phyloP scores from a whole-genome alignment of 2,888 invertebrate species.

The Drosophila yooni region DNA sequence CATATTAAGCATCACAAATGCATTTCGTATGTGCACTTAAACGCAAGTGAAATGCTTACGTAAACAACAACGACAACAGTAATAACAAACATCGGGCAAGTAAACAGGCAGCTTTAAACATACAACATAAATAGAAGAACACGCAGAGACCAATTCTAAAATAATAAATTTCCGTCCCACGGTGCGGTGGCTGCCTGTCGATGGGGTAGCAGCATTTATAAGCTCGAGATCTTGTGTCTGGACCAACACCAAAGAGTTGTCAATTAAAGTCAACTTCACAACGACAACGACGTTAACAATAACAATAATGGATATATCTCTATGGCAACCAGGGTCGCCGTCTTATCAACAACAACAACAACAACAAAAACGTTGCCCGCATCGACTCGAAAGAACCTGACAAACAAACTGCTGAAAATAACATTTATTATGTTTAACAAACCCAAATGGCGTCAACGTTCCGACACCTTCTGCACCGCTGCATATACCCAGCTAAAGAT shows the following conservation, averaged over 20 bases:
- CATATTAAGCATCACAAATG: slow-evolving; percentile 69
- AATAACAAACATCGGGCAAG: slow-evolving; percentile 43
- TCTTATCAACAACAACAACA: slow-evolving; percentile 34
- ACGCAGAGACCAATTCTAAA: slow-evolving; percentile 2
- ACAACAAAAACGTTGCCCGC: slow-evolving; percentile 42
- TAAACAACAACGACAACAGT: slow-evolving; percentile 59
- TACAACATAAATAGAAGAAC: slow-evolving; percentile 11
- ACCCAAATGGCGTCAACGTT: slow-evolving; percentile 71
- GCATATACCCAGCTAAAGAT: slow-evolving; percentile 41
- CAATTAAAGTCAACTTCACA: slow-evolving; percentile 77
- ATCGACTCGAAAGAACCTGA: slow-evolving; percentile 48
- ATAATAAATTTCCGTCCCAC: slow-evolving; percentile 34
- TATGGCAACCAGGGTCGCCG: slow-evolving; percentile 46
- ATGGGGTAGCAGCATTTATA: slow-evolving; percentile 30
- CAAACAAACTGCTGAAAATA: slow-evolving; percentile 59
- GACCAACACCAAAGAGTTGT: slow-evolving; percentile 67
- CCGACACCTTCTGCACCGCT: slow-evolving; percentile 54
- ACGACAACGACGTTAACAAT: slow-evolving; percentile 33
- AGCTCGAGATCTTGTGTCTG: slow-evolving; percentile 41
- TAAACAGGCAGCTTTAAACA: slow-evolving; percentile 27
- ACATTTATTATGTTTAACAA: slow-evolving; percentile 81
- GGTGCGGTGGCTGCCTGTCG: slow-evolving; percentile 40
- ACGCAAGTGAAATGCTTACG: slow-evolving; percentile 73
- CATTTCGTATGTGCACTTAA: slow-evolving; percentile 51
- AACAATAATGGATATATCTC: slow-evolving; percentile 56